Conservation (phyloP, 2,888 invertebrate genomes). For the Lepidochitona cinerea region DNA sequence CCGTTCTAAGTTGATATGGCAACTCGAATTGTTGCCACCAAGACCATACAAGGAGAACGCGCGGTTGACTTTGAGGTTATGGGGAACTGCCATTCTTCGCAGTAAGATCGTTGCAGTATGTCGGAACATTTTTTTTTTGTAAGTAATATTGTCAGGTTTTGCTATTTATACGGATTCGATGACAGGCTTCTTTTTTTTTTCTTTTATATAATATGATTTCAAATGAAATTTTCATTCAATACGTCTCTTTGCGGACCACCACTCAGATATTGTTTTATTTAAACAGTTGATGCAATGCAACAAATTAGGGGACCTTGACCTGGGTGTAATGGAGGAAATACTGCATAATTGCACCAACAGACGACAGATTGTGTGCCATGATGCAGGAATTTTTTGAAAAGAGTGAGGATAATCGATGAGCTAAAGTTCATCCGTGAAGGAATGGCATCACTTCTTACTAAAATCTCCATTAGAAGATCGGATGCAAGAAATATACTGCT, state of each 20-base stretch:
- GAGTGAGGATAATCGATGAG: background rate
- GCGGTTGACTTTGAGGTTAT: background rate
- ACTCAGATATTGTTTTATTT: no score
- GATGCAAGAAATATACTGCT: background rate
- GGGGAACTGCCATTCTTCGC: background rate
- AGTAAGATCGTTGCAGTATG: background rate
- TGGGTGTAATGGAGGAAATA: background rate
- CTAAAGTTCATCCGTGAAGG: background rate
- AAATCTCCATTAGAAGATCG: background rate
- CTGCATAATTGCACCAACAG: background rate
- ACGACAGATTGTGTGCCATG: background rate
- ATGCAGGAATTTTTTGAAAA: background rate
- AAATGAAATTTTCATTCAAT: no score
- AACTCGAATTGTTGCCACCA: background rate
- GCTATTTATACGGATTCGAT: no score
- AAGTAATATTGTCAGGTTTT: no score
- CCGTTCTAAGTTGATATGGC: no score
- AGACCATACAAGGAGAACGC: background rate
- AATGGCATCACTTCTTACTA: background rate
- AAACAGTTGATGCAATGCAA: background rate
- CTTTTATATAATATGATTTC: background rate
- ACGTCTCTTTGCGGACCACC: no score
- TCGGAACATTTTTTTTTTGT: no score
- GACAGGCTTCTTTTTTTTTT: background rate
- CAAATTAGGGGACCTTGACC: background rate